Conservation (phyloP, 2,797 vertebrate species). For the Tragelaphus eurycerus region DNA sequence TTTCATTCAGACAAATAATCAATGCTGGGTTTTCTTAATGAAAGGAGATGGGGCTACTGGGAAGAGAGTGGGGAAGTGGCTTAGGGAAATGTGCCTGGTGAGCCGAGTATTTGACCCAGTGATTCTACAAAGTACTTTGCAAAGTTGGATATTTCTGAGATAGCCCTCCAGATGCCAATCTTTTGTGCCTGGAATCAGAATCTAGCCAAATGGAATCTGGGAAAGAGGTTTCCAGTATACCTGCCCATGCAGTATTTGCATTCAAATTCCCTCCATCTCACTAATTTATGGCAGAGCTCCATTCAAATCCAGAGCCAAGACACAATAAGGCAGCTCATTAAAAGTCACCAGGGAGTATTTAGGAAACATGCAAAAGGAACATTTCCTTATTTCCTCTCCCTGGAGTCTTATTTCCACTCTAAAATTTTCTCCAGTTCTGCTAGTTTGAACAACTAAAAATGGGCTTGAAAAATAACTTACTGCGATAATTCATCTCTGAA, state of each 20-base stretch:
- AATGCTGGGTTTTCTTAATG: constrained; percentile 15
- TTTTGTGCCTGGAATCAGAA: background rate
- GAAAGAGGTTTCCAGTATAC: background rate
- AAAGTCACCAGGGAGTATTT: constrained; percentile 52
- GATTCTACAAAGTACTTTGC: constrained; percentile 42
- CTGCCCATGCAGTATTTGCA: background rate
- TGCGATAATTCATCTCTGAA: constrained; percentile 37
- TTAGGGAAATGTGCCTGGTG: background rate
- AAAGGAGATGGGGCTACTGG: background rate
- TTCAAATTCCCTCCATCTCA: constrained; percentile 40
- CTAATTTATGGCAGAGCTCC: constrained; percentile 37
- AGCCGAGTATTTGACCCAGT: background rate
- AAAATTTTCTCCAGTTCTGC: constrained; percentile 49
- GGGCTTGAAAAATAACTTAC: constrained; percentile 59
- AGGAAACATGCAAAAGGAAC: constrained; percentile 51
- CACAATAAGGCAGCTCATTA: constrained; percentile 54
- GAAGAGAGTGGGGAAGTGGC: background rate
- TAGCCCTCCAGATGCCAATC: background rate
- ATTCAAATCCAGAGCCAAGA: constrained; percentile 39
- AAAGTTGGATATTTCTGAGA: constrained; percentile 8
- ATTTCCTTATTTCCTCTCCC: constrained; percentile 60
- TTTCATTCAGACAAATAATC: constrained; percentile 41
- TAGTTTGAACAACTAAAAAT: constrained; percentile 58
- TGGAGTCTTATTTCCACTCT: constrained; percentile 50
- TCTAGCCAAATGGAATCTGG: constrained; percentile 8